Evolutionary conservation across 2,113 vertebrate genomes (phyloP).

Genomic region (Pterophyllum scalare): DNA sequence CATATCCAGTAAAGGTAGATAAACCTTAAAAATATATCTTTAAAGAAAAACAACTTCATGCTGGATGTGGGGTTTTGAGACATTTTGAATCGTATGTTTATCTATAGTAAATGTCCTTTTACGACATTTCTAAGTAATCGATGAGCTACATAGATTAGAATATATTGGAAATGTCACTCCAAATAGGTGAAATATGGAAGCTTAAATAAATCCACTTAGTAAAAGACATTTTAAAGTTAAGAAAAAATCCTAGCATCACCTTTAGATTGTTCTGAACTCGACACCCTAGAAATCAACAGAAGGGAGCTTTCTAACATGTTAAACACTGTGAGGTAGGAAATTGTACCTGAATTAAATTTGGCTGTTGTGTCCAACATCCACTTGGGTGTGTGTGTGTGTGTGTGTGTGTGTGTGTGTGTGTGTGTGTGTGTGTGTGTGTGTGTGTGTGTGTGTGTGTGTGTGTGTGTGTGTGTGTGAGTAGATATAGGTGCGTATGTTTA

Average conservation of each 20-base stretch:
- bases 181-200: neutral
- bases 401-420: too few species aligned
- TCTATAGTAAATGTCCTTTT: neutral
- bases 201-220: neutral
- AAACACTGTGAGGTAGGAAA: neutral
- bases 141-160: slow-evolving; percentile 1
- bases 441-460: too few species aligned
- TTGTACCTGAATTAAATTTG: neutral
- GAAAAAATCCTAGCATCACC: neutral
- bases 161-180: slow-evolving; percentile 11
- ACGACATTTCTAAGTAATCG: slow-evolving; percentile 11
- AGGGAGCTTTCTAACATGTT: neutral
- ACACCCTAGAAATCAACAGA: neutral
- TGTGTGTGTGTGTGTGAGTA: too few species aligned
- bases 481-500: too few species aligned
- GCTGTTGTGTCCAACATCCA: neutral
- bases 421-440: too few species aligned
- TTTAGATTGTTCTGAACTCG: neutral
- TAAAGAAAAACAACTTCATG: neutral
- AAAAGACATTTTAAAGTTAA: neutral
- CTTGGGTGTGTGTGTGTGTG: neutral
- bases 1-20: neutral
- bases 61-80: neutral
- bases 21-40: neutral
- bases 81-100: neutral